Percentiles rank a stretch among this genome's conserved stretches.
Evolutionary conservation across 1,140 invertebrate genomes (phyloP).

Genomic region (Dermatophagoides farinae): DNA sequence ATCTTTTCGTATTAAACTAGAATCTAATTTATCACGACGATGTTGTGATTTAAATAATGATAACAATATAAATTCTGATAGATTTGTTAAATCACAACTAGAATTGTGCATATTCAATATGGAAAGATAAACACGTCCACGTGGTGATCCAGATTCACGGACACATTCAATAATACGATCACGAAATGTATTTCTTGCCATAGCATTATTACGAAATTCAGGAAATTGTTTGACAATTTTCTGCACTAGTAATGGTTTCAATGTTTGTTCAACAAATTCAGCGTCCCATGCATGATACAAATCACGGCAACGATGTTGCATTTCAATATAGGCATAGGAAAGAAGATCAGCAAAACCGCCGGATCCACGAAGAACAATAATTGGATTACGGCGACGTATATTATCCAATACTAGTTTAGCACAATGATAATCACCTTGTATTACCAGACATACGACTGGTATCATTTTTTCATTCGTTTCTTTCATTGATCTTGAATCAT

Average conservation of each 20-base stretch:
- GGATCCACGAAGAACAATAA: constrained; percentile 27
- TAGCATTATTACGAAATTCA: constrained; percentile 19
- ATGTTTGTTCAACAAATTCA: constrained; percentile 25
- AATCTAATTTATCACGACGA: constrained; percentile 1
- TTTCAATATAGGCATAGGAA: constrained; percentile 26
- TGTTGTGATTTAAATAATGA: constrained; percentile 26
- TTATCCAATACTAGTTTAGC: constrained; percentile 25
- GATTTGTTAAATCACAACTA: constrained; percentile 24
- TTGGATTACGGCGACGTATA: constrained; percentile 27
- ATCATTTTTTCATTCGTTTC: constrained; percentile 14
- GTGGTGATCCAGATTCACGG: constrained; percentile 22
- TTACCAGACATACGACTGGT: constrained; percentile 28
- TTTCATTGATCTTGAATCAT: neutral
- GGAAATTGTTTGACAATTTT: constrained; percentile 26
- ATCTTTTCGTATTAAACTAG: constrained; percentile 23
- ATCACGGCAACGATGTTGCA: constrained; percentile 21
- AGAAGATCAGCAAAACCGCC: constrained; percentile 28
- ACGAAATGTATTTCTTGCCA: constrained; percentile 21
- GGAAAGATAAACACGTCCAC: constrained; percentile 24
- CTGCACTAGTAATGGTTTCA: constrained; percentile 27
- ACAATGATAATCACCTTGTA: constrained; percentile 26
- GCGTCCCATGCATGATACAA: constrained; percentile 18
- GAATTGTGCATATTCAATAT: constrained; percentile 26
- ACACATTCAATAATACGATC: constrained; percentile 27
- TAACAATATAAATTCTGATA: constrained; percentile 27